phyloP scores from a whole-genome alignment of 2,888 invertebrate species.

The Agrilus mali region DNA sequence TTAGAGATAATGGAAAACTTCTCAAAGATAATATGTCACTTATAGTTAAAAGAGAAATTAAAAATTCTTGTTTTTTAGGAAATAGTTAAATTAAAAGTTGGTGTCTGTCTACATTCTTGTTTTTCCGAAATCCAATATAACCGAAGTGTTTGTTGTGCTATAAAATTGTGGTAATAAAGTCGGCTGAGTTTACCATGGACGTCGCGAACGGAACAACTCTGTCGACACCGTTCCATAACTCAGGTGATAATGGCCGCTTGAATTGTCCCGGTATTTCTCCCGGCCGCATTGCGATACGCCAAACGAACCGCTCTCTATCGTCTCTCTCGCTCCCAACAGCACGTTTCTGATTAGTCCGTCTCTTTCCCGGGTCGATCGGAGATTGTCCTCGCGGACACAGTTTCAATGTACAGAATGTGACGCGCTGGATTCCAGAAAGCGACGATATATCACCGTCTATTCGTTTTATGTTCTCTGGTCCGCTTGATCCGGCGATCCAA shows the following conservation, averaged over 20 bases:
- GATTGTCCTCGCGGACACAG: constrained; percentile 26
- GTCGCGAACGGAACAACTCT: constrained; percentile 30
- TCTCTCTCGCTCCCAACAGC: constrained; percentile 23
- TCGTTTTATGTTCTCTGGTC: constrained; percentile 25
- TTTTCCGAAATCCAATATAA: too few relatives aligned
- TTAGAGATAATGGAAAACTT: too few relatives aligned
- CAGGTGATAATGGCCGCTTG: constrained; percentile 36
- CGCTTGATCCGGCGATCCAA: constrained; percentile 34
- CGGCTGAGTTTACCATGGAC: too few relatives aligned
- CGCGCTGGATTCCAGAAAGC: constrained; percentile 16
- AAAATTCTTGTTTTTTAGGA: too few relatives aligned
- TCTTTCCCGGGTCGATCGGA: constrained; percentile 23
- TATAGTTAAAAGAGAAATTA: too few relatives aligned
- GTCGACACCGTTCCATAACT: constrained; percentile 34
- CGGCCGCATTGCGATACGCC: constrained; percentile 32
- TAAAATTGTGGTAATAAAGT: too few relatives aligned
- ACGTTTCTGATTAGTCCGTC: constrained; percentile 15
- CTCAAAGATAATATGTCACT: too few relatives aligned
- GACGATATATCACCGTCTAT: constrained; percentile 21
- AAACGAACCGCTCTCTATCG: constrained; percentile 33
- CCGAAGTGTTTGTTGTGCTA: too few relatives aligned
- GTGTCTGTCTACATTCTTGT: too few relatives aligned
- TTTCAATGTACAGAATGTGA: constrained; percentile 2
- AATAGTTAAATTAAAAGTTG: too few relatives aligned
- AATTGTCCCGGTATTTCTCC: constrained; percentile 28